A percentile compares a stretch with the other conserved stretches of the same genome.
Conservation (phyloP, 2,888 invertebrate genomes). For the Drosophila multiciliata region DNA sequence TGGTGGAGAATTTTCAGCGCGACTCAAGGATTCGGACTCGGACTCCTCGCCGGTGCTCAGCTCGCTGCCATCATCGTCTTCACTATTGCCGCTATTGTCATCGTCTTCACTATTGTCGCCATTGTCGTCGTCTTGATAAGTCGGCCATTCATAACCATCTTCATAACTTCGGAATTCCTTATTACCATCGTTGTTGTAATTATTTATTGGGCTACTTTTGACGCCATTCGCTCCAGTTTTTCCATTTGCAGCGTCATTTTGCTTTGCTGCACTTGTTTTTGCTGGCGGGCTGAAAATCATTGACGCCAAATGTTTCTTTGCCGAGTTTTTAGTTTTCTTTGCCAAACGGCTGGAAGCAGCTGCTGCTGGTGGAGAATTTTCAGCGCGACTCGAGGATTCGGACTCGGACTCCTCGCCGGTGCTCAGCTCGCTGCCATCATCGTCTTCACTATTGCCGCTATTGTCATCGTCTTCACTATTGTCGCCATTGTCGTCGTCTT, state of each 20-base stretch:
- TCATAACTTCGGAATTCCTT: background rate
- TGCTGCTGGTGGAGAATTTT: background rate
- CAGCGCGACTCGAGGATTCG: background rate
- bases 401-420: conserved; percentile 22
- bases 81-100: too few species aligned
- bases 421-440: background rate
- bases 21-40: too few species aligned
- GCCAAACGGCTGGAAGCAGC: conserved; percentile 10
- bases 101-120: background rate
- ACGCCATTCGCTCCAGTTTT: background rate
- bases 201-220: background rate
- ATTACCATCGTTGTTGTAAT: background rate
- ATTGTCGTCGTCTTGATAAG: background rate
- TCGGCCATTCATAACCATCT: too few species aligned
- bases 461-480: background rate
- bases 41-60: conserved; percentile 23
- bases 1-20: too few species aligned
- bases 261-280: background rate
- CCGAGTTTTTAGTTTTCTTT: background rate
- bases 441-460: too few species aligned
- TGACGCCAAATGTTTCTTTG: conserved; percentile 3
- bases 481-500: background rate
- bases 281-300: background rate
- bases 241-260: background rate
- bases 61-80: background rate